Evolutionary conservation across 2,113 vertebrate species (phyloP).

Genomic region (Corydoras sp.): DNA sequence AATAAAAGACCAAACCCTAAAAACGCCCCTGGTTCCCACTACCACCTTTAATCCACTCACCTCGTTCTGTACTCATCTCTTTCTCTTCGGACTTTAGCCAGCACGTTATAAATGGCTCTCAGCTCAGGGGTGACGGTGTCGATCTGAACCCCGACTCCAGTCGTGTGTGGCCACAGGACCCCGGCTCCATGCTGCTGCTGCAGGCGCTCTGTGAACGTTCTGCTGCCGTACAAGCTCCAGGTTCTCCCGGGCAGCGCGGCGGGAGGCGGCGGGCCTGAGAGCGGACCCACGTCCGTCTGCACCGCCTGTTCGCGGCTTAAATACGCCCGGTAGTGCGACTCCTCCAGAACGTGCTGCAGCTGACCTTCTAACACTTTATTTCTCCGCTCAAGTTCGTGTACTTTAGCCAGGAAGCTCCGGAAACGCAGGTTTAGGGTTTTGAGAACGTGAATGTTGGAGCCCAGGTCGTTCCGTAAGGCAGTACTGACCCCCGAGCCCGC

Average conservation of each 20-base stretch:
- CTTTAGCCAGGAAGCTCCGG: conserved; percentile 53
- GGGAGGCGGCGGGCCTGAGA: conserved; percentile 10
- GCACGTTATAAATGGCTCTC: conserved; percentile 47
- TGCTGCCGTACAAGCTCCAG: conserved; percentile 65
- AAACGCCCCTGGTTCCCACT: no score
- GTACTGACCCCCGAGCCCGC: conserved; percentile 41
- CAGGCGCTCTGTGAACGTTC: conserved; percentile 59
- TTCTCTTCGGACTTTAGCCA: conserved; percentile 51
- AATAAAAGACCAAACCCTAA: no score
- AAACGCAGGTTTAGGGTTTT: conserved; percentile 71
- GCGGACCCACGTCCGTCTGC: conserved; percentile 52
- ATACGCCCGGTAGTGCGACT: conserved; percentile 52
- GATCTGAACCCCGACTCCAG: conserved; percentile 51
- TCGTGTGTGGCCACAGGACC: conserved; percentile 51
- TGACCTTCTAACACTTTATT: conserved; percentile 67
- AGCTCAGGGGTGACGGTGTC: conserved; percentile 49
- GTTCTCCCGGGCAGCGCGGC: conserved; percentile 62
- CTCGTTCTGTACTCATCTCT: conserved; percentile 55
- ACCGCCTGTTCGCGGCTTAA: conserved; percentile 61
- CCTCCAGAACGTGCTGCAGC: conserved; percentile 56
- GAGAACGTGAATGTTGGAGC: conserved; percentile 67
- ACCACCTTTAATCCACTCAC: conserved; percentile 36
- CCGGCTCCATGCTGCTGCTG: conserved; percentile 59
- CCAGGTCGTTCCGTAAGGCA: conserved; percentile 66
- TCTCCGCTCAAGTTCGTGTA: conserved; percentile 68